Evolutionary conservation across 2,113 vertebrate genomes (phyloP), one percentile per base, ranked within the genome.

Genomic region (Lampris incognitus): DNA sequence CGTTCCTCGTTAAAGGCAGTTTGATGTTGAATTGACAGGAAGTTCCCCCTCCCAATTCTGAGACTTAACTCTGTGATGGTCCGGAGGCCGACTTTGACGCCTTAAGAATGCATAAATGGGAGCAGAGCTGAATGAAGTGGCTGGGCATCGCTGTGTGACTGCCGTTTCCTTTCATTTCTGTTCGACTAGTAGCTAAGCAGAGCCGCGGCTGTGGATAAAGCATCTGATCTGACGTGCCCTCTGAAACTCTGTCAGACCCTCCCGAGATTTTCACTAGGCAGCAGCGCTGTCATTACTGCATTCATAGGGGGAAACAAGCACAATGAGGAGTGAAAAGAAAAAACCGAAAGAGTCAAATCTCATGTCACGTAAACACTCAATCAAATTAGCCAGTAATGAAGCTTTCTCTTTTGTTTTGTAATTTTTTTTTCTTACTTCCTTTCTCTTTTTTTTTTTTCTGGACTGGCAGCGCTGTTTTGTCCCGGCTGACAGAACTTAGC

Each of bases 71-170:
- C 74, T 60, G 71, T 86, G 24, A 24, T 24, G 24, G 24, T 24
- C 24, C 78, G 67, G 82, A 9, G 66, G 76, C 13, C 13, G 50
- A 81, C 90, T 91, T 92, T 91, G 86, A 87, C 90, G 79, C 83
- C 85, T 84, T 83, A 72, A 72, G 70, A 84, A 73, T 77, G 82
- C 54, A 60, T 82, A 87, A 92, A 88, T 88, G 79, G 83, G 65
- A 81, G 61, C 54, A 42, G 68, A 76, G 85, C 49, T 89, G 85
- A 92, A 93, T 90, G 81, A 82, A 90, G 77, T 87, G 48, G 87
- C 85, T 90, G 89, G 88, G 88, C 76, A 87, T 88, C 87, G 65
- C 89, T 83, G 84, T 92, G 78, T 74, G 75, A 87, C 81, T 85
- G 87, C 82, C 89, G 89, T 89, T n/a, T 69, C 72, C 78, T 93